Evolutionary conservation across 2,113 vertebrate species (phyloP), one percentile per base, ranked within the genome.

Genomic region (Athene noctua): DNA sequence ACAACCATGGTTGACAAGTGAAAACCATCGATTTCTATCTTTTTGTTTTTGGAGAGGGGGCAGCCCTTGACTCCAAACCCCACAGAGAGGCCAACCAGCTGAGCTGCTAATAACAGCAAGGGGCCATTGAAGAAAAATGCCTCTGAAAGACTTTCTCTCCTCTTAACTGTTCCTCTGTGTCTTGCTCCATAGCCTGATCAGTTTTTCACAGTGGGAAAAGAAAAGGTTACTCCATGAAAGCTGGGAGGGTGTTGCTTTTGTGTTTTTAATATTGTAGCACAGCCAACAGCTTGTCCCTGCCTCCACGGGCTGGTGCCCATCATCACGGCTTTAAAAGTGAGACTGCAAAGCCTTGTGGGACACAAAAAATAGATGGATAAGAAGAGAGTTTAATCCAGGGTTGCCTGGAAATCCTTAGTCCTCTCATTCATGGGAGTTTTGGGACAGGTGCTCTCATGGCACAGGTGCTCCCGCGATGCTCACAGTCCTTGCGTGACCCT

Each of bases 291-390:
- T 83, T 49, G 49, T 11, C 38, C 86, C 44, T 46, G 25, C 29
- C 49, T 54, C 81, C 54, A 14, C 2, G 18, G 42, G 54, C 36
- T 61, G 16, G 59, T 40, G 18, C 10, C 46, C 27, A 38, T 13
- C 0, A 0, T 38, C 58, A 22, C 3, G 30, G 25, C 30, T 90
- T 63, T 55, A 67, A 38, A 80, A 40, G 26, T 0, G 0, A 73
- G 63, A 75, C 13, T 44, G 30, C 10, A 88, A 83, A 86, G 47
- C 6, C 49, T 65, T 5, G 4, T 1, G 2, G 44, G 46, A 72
- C 66, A 80, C 30, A 61, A 67, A 80, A 80, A 51, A 2, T 12
- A 61, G 42, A 32, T 19, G 15, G 20, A 67, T 26, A 8, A 72
- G 49, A 44, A 87, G 4, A 1, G 3, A 55, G 7, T 34, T 52